phyloP scores from a whole-genome alignment of 2,888 invertebrate genomes.

The Ctena decussata region DNA sequence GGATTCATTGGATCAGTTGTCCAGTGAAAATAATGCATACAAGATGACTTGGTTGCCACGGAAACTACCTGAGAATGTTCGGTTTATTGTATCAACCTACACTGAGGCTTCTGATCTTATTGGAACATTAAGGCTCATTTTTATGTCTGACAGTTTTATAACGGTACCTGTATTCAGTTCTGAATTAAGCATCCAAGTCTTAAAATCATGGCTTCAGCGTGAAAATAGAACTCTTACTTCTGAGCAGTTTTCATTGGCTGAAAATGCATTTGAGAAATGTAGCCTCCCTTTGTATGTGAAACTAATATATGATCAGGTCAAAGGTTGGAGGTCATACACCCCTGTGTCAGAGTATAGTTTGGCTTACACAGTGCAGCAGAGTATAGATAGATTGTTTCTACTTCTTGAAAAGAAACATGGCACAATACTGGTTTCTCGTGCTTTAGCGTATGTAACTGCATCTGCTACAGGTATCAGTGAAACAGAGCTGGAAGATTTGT shows the following conservation, averaged over 20 bases:
- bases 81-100: conserved; percentile 79
- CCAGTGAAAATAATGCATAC: conserved; percentile 74
- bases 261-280: conserved; percentile 75
- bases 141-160: conserved; percentile 62
- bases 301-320: conserved; percentile 78
- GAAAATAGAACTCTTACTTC: conserved; percentile 72
- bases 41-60: conserved; percentile 81
- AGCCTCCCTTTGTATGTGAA: conserved; percentile 81
- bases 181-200: conserved; percentile 72
- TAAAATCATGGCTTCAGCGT: conserved; percentile 74
- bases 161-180: conserved; percentile 73
- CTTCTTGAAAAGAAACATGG: conserved; percentile 82
- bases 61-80: conserved; percentile 73
- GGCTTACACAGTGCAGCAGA: conserved; percentile 74
- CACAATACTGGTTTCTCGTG: conserved; percentile 72
- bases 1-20: conserved; percentile 82
- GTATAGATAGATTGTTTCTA: conserved; percentile 79
- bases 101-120: conserved; percentile 77
- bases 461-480: conserved; percentile 80
- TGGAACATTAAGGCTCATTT: conserved; percentile 67
- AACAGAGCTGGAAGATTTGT: conserved; percentile 82
- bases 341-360: conserved; percentile 62
- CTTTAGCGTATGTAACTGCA: conserved; percentile 81
- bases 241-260: conserved; percentile 74
- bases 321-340: conserved; percentile 80